Conservation (phyloP, 2,888 invertebrate species). For the Leptodirus hochenwartii region DNA sequence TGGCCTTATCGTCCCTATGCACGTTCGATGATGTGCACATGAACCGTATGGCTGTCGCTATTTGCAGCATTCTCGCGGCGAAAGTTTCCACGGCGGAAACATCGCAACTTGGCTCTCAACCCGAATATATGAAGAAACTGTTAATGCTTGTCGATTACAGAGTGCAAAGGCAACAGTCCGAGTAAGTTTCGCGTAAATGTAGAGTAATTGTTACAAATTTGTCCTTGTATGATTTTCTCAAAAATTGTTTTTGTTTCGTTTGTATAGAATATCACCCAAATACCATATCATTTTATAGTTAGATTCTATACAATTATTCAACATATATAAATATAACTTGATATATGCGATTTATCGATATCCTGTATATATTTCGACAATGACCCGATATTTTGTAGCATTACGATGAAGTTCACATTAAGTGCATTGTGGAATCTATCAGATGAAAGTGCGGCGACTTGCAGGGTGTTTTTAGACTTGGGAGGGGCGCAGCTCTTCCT, state of each 20-base stretch:
- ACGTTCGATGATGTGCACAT: conserved; percentile 48
- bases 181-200: too few relatives aligned
- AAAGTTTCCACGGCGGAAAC: conserved; percentile 44
- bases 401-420: conserved; percentile 57
- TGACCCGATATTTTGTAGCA: too few relatives aligned
- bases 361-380: conserved; percentile 21
- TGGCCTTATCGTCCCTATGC: conserved; percentile 54
- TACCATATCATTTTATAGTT: too few relatives aligned
- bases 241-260: too few relatives aligned
- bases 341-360: too few relatives aligned
- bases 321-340: too few relatives aligned
- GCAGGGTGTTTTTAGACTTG: conserved; percentile 45
- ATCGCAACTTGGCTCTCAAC: conserved; percentile 42
- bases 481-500: conserved; percentile 48
- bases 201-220: conserved; percentile 15
- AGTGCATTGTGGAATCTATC: conserved; percentile 65
- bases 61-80: conserved; percentile 48
- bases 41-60: conserved; percentile 64
- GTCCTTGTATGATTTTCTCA: too few relatives aligned
- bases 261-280: too few relatives aligned
- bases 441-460: conserved; percentile 55
- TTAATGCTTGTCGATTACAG: conserved; percentile 35
- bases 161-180: conserved; percentile 23
- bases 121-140: conserved; percentile 48
- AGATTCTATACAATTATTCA: too few relatives aligned